phyloP scores from a whole-genome alignment of 2,113 vertebrate species.

The Sprattus sprattus region DNA sequence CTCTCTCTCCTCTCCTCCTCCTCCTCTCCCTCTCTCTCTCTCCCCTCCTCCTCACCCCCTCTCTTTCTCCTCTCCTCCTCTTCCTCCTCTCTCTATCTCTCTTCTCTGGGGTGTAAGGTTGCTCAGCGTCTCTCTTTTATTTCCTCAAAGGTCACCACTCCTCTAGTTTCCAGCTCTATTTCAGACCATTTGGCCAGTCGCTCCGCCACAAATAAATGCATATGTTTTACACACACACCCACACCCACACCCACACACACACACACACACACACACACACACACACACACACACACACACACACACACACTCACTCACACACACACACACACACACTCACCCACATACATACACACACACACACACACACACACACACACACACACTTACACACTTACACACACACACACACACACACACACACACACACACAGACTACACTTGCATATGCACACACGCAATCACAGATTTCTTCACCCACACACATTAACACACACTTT shows the following conservation, averaged over 20 bases:
- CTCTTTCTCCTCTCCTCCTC: neutral
- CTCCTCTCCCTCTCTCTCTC: neutral
- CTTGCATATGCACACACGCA: too few species aligned
- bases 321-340: neutral
- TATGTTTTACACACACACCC: too few species aligned
- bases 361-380: neutral
- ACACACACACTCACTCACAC: neutral
- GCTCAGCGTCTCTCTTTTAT: neutral
- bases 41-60: neutral
- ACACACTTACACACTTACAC: neutral
- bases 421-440: neutral
- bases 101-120: slow-evolving; percentile 7
- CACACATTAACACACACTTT: too few species aligned
- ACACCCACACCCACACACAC: too few species aligned
- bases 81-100: too few species aligned
- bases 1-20: too few species aligned
- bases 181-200: slow-evolving; percentile 11
- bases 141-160: slow-evolving; percentile 28
- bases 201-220: too few species aligned
- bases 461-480: neutral
- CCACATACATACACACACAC: neutral
- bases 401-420: neutral
- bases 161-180: slow-evolving; percentile 36
- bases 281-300: too few species aligned
- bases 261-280: too few species aligned